These are phyloP conservation scores for Argyrosomus japonicus DNA, from an alignment of 2,113 vertebrate species.

Conservation along the genomic window DNA sequence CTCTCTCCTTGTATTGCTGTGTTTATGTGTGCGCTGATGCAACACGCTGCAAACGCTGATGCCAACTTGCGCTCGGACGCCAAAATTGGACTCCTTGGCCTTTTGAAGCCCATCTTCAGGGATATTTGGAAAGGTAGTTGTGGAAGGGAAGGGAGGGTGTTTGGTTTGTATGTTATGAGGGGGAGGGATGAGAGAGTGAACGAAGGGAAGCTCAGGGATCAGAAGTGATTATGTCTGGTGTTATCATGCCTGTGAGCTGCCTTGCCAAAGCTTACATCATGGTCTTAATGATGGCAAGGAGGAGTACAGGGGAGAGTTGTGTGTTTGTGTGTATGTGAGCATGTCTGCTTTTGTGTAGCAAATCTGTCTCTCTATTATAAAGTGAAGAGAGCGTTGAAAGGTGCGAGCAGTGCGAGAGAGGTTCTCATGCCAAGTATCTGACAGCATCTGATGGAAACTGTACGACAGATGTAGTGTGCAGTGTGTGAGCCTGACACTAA, in stretches of 20 bases:
- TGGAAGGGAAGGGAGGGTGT: neutral
- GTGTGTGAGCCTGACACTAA: neutral
- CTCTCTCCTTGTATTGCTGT: neutral
- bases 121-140: slow-evolving; percentile 55
- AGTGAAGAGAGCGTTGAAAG: slow-evolving; percentile 23
- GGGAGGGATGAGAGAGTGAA: slow-evolving; percentile 7
- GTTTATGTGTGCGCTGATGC: slow-evolving; percentile 73
- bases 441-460: slow-evolving; percentile 12
- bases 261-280: slow-evolving; percentile 73
- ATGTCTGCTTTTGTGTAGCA: slow-evolving; percentile 20
- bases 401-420: neutral
- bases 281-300: slow-evolving; percentile 48
- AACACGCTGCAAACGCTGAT: slow-evolving; percentile 81
- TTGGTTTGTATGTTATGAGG: neutral
- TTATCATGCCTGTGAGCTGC: slow-evolving; percentile 54
- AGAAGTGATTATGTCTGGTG: slow-evolving; percentile 60
- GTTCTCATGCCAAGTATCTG: neutral
- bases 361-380: slow-evolving; percentile 26
- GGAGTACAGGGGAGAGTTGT: slow-evolving; percentile 10
- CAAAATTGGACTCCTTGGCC: slow-evolving; percentile 35
- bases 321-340: slow-evolving; percentile 18
- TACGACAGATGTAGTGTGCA: neutral
- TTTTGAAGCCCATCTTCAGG: slow-evolving; percentile 60
- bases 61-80: slow-evolving; percentile 35
- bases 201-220: slow-evolving; percentile 44